Evolutionary conservation across 2,113 vertebrate genomes (phyloP), one percentile per base, ranked within the genome.

Genomic region (Seriola aureovittata): DNA sequence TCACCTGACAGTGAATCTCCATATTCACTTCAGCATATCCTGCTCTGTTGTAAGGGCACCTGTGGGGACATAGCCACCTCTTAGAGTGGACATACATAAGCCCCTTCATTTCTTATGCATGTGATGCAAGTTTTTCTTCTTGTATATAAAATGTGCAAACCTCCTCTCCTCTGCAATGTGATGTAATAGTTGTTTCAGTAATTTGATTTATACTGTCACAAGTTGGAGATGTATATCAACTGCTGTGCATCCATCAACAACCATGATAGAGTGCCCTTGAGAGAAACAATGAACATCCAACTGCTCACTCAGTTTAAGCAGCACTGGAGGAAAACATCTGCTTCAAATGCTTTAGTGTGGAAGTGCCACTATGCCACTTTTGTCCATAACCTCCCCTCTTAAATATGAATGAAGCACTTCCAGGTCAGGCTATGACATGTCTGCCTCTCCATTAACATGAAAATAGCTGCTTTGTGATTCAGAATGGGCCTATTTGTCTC

Each of bases 21-120:
- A 55, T 85, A 63, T 85, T 85, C 55, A 80, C 50, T 78, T 74
- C 14, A 54, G 38, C 40, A 75, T 58, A 63, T 82, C 54, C 10
- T 76, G 52, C 29, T 79, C 19, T 66, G 10, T 59, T 70, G 36
- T 48, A 66, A 77, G 58, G 36, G 46, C 55, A 50, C 57, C 29
- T 29, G 7, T 76, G 25, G 21, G 21, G 59, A 55, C n/a, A 42
- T 8, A 66, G 32, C 34, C 21, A 34, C 42, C 25, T 60, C 14
- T 68, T 77, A 66, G 40, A 54, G 6, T 73, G 57, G 55, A 42
- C 59, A 62, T 21, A 57, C 19, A 59, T 36, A 48, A 55, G 11
- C 12, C 11, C 5, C 7, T 63, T 57, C 8, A 63, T 8, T 66
- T 44, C 8, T 6, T 38, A 7, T 4, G 4, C 32, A 36, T 66